Evolutionary conservation across 2,888 invertebrate species (phyloP), one percentile per base, ranked within the genome.

Genomic region (Limnephilus auricula): DNA sequence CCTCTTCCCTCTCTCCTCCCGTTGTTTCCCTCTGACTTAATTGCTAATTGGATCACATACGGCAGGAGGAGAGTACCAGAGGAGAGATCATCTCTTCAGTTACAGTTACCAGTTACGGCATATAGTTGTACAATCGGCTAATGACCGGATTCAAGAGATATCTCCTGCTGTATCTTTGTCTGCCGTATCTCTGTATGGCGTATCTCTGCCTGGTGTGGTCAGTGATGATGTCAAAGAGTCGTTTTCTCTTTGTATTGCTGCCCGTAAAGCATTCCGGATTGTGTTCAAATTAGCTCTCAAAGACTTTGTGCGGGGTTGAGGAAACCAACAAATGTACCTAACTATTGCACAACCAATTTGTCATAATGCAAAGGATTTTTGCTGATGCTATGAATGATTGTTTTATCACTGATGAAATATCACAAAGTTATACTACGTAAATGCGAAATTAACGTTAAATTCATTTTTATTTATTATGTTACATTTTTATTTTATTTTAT

Each of bases 11-110:
- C 82, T 32, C 15, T 2, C 82, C 34, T 18, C 2, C 18, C 31
- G 18, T 32, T 37, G 18, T 37, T 32, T 32, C 37, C 82, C 37
- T 18, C 34, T 37, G 82, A 86, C 86, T 37, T 78, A 88, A 88
- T 88, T 88, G 87, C 87, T 88, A 88, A 88, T 88, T 88, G 87
- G 87, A 88, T 88, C 87, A 88, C 87, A 88, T 78, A 37, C 79
- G 78, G 25, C 65, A 65, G 65, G 65, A 50, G 50, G 50, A 86
- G 45, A 45, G 65, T 86, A 86, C 30, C 86, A 65, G 31, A 86
- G 65, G 65, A 65, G 65, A 65, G 82, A 82, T 82, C 82, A 25
- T 10, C 32, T 82, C 34, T 82, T 34, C 82, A 18, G 82, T 82
- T 34, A 82, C 82, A 82, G 65, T 50, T 50, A 50, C 50, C 18